Base-by-base conservation (phyloP, 1,140 invertebrate genomes). In the Uloborus diversus region DNA sequence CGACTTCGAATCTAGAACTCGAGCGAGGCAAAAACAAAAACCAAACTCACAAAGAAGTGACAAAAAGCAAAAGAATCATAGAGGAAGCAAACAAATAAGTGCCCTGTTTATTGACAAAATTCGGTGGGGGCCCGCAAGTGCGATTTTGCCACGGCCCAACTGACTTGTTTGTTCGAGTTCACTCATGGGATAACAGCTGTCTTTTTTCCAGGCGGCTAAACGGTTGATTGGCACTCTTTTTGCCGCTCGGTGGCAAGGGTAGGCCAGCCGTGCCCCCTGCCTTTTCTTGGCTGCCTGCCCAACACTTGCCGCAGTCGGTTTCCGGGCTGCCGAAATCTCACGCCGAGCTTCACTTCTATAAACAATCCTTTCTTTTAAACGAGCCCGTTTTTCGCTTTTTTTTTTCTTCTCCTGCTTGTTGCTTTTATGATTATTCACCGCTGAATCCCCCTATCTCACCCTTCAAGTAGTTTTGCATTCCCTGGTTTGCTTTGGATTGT, bases 181-280 rank as follows among this genome's bases (percentile, higher is more conserved):
- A 78, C n/a, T 65, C 73, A 66, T 65, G 73, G 73, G 73, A 66
- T 65, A 51, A 66, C 73, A 78, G 73, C 73, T 78, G 73, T 64
- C 73, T 78, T 66, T 78, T 78, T 78, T 78, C 73, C 73, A 66
- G 47, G 73, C 62, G 73, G 30, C 73, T 78, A 66, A 78, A 78
- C 61, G 73, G 62, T 56, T 78, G 73, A 78, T 78, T 78, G 73
- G 73, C 73, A 78, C 42, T 56, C 62, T 65, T 42, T 51, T 37
- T 65, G 73, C 42, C 32, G 51, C 32, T 51, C 47, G 37, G 71
- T 75, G 71, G 71, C 71, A 75, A 51, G 64, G n/a, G 62, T 17
- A 65, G 35, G 69, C 28, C 25, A 20, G 49, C 30, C 23, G 17
- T 30, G 17, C 20, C 69, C 57, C 61, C 61, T 62, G 59, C 59